phyloP scores from a whole-genome alignment of 2,113 vertebrate genomes.

The Crotalus horridus region DNA sequence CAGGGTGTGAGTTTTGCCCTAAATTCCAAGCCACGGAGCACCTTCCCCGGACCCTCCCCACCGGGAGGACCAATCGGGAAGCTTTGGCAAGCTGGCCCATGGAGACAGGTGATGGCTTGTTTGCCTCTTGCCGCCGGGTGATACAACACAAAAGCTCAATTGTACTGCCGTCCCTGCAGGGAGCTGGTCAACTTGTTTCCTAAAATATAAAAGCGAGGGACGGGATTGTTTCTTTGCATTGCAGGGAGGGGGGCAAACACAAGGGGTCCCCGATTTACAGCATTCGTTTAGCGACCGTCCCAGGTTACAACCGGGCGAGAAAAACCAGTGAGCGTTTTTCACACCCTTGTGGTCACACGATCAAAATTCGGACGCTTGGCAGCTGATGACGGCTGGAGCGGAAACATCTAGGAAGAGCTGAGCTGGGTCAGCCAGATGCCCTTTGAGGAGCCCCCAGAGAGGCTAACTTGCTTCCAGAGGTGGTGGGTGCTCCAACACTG shows the following conservation, averaged over 20 bases:
- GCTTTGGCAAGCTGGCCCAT: accelerated
- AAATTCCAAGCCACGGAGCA: not conserved
- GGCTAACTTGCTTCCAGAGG: no score
- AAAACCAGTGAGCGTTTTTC: not conserved
- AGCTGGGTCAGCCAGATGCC: not conserved
- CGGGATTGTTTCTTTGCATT: no score
- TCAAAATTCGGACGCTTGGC: not conserved
- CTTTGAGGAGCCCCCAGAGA: not conserved
- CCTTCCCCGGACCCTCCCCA: not conserved
- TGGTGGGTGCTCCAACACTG: not conserved
- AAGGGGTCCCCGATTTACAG: no score
- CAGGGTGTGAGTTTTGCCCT: not conserved
- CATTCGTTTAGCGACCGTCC: not conserved
- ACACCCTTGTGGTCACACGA: not conserved
- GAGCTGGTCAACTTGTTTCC: not conserved
- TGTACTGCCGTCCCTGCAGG: not conserved
- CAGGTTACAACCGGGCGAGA: not conserved
- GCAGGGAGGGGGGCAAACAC: no score
- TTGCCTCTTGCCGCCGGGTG: not conserved
- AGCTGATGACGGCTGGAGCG: not conserved
- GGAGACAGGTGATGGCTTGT: not conserved
- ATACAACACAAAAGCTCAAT: not conserved
- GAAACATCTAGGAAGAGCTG: not conserved
- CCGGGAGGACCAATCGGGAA: not conserved
- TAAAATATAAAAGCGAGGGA: no score